Conservation (phyloP, 2,113 vertebrate species). For the Hucho hucho region DNA sequence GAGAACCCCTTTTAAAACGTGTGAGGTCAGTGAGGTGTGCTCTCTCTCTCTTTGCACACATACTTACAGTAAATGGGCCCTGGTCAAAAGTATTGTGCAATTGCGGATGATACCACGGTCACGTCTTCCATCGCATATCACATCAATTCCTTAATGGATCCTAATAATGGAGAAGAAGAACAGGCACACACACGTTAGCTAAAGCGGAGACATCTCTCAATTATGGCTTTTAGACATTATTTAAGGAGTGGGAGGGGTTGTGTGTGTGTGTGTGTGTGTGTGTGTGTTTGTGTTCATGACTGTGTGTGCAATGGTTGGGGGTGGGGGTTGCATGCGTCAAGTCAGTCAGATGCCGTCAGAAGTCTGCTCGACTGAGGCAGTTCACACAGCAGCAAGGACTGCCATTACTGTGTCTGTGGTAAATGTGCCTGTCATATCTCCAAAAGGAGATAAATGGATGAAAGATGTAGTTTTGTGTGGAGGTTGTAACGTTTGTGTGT, state of each 20-base stretch:
- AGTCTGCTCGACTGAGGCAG: slow-evolving; percentile 21
- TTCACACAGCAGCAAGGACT: slow-evolving; percentile 18
- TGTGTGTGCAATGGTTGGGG: too few relatives aligned
- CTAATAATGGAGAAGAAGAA: slow-evolving; percentile 44
- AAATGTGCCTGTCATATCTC: slow-evolving; percentile 32
- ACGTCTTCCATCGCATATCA: slow-evolving; percentile 31
- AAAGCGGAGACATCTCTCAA: slow-evolving; percentile 22
- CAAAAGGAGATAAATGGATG: slow-evolving; percentile 46
- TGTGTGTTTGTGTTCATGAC: slow-evolving; percentile 3
- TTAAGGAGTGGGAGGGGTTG: slow-evolving; percentile 6
- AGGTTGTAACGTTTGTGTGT: slow-evolving; percentile 53
- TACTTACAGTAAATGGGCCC: slow-evolving; percentile 21
- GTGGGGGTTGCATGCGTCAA: too few relatives aligned
- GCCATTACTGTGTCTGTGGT: slow-evolving; percentile 49
- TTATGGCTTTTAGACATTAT: slow-evolving; percentile 11
- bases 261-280: slow-evolving; percentile 18
- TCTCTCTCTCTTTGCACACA: slow-evolving; percentile 51
- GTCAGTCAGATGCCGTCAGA: slow-evolving; percentile 9
- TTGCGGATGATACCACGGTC: slow-evolving; percentile 15
- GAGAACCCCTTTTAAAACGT: slow-evolving; percentile 45
- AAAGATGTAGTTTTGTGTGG: slow-evolving; percentile 34
- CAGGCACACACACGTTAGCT: slow-evolving; percentile 26
- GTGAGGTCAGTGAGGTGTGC: slow-evolving; percentile 52
- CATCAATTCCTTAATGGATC: slow-evolving; percentile 49
- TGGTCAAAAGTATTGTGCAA: not conserved